These are phyloP conservation scores for Periplaneta americana DNA, from an alignment of 1,140 invertebrate genomes.

Conservation along the genomic window DNA sequence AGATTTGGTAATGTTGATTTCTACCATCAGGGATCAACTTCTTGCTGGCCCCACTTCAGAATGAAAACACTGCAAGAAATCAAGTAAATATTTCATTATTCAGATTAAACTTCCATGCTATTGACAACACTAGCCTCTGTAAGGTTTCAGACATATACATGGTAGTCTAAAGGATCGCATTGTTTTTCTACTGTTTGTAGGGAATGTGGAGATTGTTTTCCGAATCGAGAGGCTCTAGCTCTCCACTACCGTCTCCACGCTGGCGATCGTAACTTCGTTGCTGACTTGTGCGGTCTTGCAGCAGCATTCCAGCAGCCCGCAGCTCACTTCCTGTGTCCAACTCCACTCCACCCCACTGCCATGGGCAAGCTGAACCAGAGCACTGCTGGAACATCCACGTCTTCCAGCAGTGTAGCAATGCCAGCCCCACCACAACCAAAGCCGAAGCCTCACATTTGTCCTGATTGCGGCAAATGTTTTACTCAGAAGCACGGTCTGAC, in stretches of 20 bases:
- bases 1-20: too few relatives aligned
- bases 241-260: slow-evolving; percentile 75
- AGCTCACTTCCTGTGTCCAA: slow-evolving; percentile 45
- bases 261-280: slow-evolving; percentile 76
- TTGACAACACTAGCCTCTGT: not conserved
- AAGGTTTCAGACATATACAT: not conserved
- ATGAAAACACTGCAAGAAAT: too few relatives aligned
- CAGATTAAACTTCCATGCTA: not conserved
- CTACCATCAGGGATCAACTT: too few relatives aligned
- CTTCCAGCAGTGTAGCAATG: not conserved
- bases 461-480: slow-evolving; percentile 77
- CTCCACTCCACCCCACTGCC: not conserved
- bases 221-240: slow-evolving; percentile 66
- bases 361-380: slow-evolving; percentile 34
- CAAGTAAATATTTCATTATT: not conserved
- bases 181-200: slow-evolving; percentile 32
- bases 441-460: slow-evolving; percentile 75
- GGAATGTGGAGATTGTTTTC: slow-evolving; percentile 58
- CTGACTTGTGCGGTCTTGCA: slow-evolving; percentile 75
- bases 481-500: slow-evolving; percentile 74
- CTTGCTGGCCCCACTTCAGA: too few relatives aligned
- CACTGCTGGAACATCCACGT: slow-evolving; percentile 35
- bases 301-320: slow-evolving; percentile 59
- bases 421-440: slow-evolving; percentile 32
- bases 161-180: not conserved